These are phyloP conservation scores for Orgyia antiqua DNA, from an alignment of 2,888 invertebrate species.

Conservation along the genomic window DNA sequence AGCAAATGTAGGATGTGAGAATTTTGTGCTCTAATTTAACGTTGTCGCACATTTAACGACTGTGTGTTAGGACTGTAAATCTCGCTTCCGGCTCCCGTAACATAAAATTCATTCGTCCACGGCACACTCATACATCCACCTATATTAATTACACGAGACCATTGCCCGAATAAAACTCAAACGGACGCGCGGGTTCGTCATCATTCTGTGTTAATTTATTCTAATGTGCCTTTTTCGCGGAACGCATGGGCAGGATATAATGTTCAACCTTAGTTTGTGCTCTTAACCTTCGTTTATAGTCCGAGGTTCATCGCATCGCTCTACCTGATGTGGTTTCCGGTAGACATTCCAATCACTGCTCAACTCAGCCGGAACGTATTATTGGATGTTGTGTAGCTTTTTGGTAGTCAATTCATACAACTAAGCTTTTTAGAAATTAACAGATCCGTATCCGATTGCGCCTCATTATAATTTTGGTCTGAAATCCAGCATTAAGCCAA, in stretches of 20 bases:
- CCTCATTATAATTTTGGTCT: no score
- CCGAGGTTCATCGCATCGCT: slow-evolving; percentile 39
- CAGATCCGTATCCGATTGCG: no score
- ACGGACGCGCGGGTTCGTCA: slow-evolving; percentile 43
- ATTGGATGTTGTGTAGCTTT: no score
- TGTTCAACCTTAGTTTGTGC: slow-evolving; percentile 21
- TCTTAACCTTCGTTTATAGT: slow-evolving; percentile 22
- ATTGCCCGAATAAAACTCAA: slow-evolving; percentile 39
- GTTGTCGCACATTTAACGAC: slow-evolving; percentile 22
- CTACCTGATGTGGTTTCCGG: slow-evolving; percentile 68
- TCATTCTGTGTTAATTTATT: slow-evolving; percentile 45
- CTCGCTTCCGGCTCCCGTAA: slow-evolving; percentile 32
- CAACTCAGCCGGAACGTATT: slow-evolving; percentile 20
- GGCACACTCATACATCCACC: slow-evolving; percentile 21
- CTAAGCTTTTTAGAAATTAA: slow-evolving; percentile 1
- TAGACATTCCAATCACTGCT: slow-evolving; percentile 48
- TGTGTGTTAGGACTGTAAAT: slow-evolving; percentile 23
- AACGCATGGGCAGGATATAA: slow-evolving; percentile 25
- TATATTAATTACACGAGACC: slow-evolving; percentile 37
- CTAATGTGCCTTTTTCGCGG: slow-evolving; percentile 45
- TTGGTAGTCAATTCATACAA: slow-evolving; percentile 17
- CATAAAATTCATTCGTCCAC: slow-evolving; percentile 28
- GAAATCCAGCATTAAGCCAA: no score
- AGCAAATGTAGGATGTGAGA: slow-evolving; percentile 32
- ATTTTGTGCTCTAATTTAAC: slow-evolving; percentile 21